Base-by-base conservation (phyloP, 2,113 vertebrate species). In the Neoarius graeffei region DNA sequence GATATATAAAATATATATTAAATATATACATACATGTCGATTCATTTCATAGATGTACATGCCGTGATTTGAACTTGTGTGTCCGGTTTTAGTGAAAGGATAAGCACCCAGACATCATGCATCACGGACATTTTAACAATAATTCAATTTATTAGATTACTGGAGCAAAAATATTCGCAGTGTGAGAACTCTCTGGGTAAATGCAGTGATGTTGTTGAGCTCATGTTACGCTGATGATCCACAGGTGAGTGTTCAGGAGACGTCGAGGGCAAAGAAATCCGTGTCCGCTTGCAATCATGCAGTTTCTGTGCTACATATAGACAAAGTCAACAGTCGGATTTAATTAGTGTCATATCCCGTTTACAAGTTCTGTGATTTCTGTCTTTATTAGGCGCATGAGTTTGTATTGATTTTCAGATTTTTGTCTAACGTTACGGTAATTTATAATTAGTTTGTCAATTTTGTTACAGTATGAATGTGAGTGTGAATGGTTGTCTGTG, bases 171-270 rank as follows among this genome's bases (percentile, higher is more conserved):
- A 93, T 91, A 88, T 92, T 93, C 92, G 92, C 88, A 92, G 91
- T 90, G 91, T 91, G 88, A 88, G 80, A 66, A 88, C 79, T 90
- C 89, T 88, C 85, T 76, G 77, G 90, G 86, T 91, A 91, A 92
- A 94, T 91, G 90, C 92, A 89, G 91, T 90, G 91, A 83, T 90
- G 91, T 90, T 90, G 71, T 90, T 90, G 71, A 84, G 86, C 94
- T 95, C 91, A 95, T 92, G 92, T 91, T 94, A 94, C 93, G 92
- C 87, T 94, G 92, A 92, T 88, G 89, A 93, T 93, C 93, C 92
- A 93, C 93, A 90, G 88, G 35, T 80, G 83, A 20, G 83, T 86
- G 89, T 91, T 88, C 93, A 91, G 91, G 90, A 91, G 92, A 94
- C 91, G 86, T 89, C 91, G 88, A 90, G 88, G 90, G 91, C 74